These are phyloP conservation scores for Trichonephila clavata DNA, from an alignment of 1,140 invertebrate species.

Conservation along the genomic window DNA sequence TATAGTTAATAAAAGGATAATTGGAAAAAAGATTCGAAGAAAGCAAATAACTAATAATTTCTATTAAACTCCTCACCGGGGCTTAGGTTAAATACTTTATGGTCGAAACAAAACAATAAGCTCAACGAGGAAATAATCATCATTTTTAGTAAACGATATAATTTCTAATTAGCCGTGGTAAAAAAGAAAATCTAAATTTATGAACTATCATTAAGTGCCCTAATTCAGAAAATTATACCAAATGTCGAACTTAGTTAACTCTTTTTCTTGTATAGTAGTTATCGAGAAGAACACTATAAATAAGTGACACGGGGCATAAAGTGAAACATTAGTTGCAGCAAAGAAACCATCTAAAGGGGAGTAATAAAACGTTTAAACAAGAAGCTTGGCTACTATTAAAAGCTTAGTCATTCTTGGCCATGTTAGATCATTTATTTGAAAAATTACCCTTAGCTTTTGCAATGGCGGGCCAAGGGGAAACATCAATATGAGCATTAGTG, in stretches of 20 bases:
- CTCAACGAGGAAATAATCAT: background rate
- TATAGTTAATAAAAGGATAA: too few species aligned
- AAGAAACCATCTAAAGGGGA: slow-evolving; percentile 17
- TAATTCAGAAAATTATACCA: background rate
- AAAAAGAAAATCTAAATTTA: slow-evolving; percentile 26
- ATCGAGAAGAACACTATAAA: slow-evolving; percentile 29
- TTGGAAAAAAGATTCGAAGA: too few species aligned
- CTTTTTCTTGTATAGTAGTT: slow-evolving; percentile 7
- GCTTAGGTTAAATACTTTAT: too few species aligned
- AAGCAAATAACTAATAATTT: too few species aligned
- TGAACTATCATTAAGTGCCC: background rate
- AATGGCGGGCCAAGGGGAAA: slow-evolving; percentile 12
- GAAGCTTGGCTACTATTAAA: slow-evolving; percentile 48
- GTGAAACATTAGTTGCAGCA: slow-evolving; percentile 41
- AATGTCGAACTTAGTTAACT: slow-evolving; percentile 13
- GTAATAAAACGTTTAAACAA: slow-evolving; percentile 66
- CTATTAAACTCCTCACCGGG: too few species aligned
- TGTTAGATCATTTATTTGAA: slow-evolving; percentile 63
- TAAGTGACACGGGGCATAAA: background rate
- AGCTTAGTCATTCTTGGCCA: slow-evolving; percentile 54
- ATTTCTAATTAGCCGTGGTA: background rate
- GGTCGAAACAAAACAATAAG: too few species aligned
- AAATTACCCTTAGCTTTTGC: slow-evolving; percentile 52
- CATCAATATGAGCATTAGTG: slow-evolving; percentile 61
- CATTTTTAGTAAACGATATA: background rate